Conservation (phyloP, 1,140 invertebrate species). For the Protaetia brevitarsis region DNA sequence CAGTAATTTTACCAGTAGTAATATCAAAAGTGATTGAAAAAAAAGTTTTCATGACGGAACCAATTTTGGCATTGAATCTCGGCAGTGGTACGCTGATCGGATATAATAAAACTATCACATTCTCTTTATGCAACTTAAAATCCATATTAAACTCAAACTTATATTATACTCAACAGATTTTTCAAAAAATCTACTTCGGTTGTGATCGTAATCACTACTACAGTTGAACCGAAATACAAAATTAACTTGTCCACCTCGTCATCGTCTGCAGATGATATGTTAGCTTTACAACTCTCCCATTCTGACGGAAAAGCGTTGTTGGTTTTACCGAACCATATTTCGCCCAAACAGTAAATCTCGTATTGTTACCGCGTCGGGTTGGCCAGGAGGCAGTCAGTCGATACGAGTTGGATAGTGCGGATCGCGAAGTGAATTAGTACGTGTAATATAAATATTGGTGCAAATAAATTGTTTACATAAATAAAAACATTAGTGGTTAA, state of each 20-base stretch:
- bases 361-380: too few species aligned
- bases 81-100: slow-evolving; percentile 36
- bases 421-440: too few species aligned
- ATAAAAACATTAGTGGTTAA: too few species aligned
- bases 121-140: slow-evolving; percentile 18
- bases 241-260: slow-evolving; percentile 21
- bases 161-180: slow-evolving; percentile 30
- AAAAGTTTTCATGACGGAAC: slow-evolving; percentile 33
- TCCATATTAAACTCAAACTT: slow-evolving; percentile 30
- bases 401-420: too few species aligned
- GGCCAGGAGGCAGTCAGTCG: too few species aligned
- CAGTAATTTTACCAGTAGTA: neutral
- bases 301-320: slow-evolving; percentile 29
- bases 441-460: too few species aligned
- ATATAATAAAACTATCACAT: slow-evolving; percentile 30
- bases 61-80: slow-evolving; percentile 33
- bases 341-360: slow-evolving; percentile 27
- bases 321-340: slow-evolving; percentile 29
- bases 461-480: too few species aligned
- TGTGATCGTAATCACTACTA: slow-evolving; percentile 27
- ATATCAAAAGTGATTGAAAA: slow-evolving; percentile 34
- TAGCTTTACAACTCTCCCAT: slow-evolving; percentile 29
- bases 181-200: slow-evolving; percentile 28
- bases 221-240: slow-evolving; percentile 28
- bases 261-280: slow-evolving; percentile 10